Conservation (phyloP, 2,113 vertebrate species). For the Halcyon malimbica region DNA sequence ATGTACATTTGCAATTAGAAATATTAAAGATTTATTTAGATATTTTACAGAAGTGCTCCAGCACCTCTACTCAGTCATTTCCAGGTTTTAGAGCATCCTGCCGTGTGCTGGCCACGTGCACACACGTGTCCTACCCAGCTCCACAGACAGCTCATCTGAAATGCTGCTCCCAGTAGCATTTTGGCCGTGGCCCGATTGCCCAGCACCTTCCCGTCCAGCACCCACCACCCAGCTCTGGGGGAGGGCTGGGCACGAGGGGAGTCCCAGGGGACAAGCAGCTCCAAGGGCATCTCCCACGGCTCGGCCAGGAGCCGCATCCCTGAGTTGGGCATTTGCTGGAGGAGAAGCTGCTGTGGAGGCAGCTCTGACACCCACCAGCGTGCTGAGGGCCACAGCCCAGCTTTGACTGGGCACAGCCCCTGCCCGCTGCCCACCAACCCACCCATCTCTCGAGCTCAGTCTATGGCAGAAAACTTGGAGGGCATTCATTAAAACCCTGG, state of each 20-base stretch:
- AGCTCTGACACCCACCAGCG: not conserved
- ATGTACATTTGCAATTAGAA: slow-evolving; percentile 99
- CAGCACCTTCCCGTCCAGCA: not conserved
- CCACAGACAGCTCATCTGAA: not conserved
- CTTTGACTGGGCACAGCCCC: not conserved
- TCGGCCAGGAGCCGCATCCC: not conserved
- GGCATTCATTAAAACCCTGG: slow-evolving; percentile 22
- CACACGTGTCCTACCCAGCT: accelerated
- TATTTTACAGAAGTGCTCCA: slow-evolving; percentile 85
- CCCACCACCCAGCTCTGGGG: not conserved
- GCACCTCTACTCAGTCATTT: not conserved
- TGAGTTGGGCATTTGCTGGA: not conserved
- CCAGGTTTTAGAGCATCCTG: not conserved
- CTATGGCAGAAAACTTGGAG: not conserved
- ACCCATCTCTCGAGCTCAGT: not conserved
- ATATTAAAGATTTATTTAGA: slow-evolving; percentile 99
- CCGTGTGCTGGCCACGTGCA: accelerated
- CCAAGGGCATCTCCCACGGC: not conserved
- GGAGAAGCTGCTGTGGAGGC: not conserved
- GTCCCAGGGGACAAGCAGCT: not conserved
- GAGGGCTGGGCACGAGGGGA: not conserved
- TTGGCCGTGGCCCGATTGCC: not conserved
- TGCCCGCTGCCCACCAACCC: not conserved
- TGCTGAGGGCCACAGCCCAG: not conserved
- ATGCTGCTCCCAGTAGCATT: accelerated